phyloP scores from a whole-genome alignment of 2,797 vertebrate genomes.

The Channallabes apus region DNA sequence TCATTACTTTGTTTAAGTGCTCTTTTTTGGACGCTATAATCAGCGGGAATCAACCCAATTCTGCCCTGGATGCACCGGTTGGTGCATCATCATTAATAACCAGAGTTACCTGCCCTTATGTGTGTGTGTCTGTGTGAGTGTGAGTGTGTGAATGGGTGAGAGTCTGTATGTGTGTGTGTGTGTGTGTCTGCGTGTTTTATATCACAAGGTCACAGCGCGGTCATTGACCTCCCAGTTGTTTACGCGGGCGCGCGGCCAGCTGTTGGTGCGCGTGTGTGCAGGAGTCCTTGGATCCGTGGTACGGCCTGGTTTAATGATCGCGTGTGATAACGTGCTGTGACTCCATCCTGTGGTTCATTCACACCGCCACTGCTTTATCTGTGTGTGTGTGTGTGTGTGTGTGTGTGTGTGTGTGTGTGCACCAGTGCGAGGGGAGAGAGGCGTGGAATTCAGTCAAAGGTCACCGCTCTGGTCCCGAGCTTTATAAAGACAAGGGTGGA shows the following conservation, averaged over 20 bases:
- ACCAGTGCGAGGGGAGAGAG: conserved; percentile 34
- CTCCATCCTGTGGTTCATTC: conserved; percentile 46
- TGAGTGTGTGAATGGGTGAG: too few species aligned
- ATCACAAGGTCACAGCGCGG: conserved; percentile 53
- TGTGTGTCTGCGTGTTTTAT: not conserved
- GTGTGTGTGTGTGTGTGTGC: too few species aligned
- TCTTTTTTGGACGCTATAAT: too few species aligned
- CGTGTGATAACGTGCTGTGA: not conserved
- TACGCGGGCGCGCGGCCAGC: conserved; percentile 56
- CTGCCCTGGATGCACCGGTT: too few species aligned
- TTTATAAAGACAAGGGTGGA: conserved; percentile 78
- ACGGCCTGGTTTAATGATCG: conserved; percentile 73
- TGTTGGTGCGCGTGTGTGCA: conserved; percentile 68
- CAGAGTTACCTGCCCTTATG: too few species aligned
- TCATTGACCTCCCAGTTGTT: conserved; percentile 59
- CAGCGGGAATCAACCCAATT: too few species aligned
- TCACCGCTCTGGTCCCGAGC: conserved; percentile 59
- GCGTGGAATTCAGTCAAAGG: conserved; percentile 84
- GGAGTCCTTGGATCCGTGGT: conserved; percentile 90
- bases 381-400: not conserved
- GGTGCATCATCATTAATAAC: too few species aligned
- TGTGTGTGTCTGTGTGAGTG: too few species aligned
- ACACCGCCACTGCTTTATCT: conserved; percentile 85
- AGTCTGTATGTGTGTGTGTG: not conserved
- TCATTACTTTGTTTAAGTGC: too few species aligned